Evolutionary conservation across 2,797 vertebrate genomes (phyloP), one percentile per base, ranked within the genome.

Genomic region (Sebastes flavidus): DNA sequence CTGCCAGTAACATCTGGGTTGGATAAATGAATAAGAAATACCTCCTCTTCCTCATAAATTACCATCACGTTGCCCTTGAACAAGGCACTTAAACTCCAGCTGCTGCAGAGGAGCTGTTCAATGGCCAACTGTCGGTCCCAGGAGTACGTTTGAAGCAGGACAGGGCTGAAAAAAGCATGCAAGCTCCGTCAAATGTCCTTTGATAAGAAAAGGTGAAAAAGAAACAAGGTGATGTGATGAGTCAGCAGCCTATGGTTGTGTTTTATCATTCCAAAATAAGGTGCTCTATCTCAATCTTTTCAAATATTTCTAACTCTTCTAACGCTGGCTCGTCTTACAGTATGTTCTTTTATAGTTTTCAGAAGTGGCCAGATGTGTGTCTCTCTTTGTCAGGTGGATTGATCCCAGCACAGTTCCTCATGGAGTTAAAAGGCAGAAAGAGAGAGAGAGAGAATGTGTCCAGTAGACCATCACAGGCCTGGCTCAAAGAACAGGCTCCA

Each of bases 391-490:
- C 67, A 80, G 58, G 61, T 3, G 18, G 65, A 74, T 22, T 24
- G 38, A 75, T 67, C 52, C 55, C 61, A 56, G 61, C 14, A 66
- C 29, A 68, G 29, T 16, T 55, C 29, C 13, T 55, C 49, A 22
- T 54, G 46, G 3, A 66, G 38, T 72, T 69, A 27, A 70, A 67
- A 83, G 73, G 67, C 59, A 79, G 78, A 70, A 65, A 20, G 54
- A 65, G 77, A 78, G 58, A 81, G 76, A 81, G 76, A 81, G 77
- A 80, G 78, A 88, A 90, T 87, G 78, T 91, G 81, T 88, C 90
- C 88, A 94, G 70, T 77, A 86, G 91, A 94, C 89, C 92, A 94
- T 94, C 91, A 93, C 69, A 83, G 72, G 61, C 61, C 89, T 90
- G 89, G 30, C 32, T 75, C 36, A 77, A 54, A 78, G 59, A 77